These are phyloP conservation scores for Cecropterus lyciades DNA, from an alignment of 1,140 invertebrate genomes.

Conservation along the genomic window DNA sequence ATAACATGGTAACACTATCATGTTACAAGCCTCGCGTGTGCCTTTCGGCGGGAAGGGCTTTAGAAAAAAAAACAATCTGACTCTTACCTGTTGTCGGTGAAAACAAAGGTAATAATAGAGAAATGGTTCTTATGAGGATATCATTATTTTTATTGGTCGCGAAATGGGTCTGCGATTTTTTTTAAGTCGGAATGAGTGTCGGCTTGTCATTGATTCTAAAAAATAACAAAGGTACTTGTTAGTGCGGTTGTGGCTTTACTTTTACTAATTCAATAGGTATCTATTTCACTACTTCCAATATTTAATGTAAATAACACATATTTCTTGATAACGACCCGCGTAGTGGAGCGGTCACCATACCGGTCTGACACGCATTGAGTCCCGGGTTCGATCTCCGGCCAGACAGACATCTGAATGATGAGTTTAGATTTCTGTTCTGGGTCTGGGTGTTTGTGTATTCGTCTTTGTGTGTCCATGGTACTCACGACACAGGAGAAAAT, in stretches of 20 bases:
- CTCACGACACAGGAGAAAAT: no score
- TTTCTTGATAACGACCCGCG: no score
- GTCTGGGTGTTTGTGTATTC: no score
- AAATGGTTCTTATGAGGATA: conserved; percentile 49
- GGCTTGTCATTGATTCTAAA: conserved; percentile 4
- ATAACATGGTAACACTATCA: conserved; percentile 8
- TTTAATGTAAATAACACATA: no score
- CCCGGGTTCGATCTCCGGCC: no score
- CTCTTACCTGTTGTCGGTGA: conserved; percentile 63
- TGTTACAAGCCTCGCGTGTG: conserved; percentile 45
- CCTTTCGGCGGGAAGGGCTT: conserved; percentile 58
- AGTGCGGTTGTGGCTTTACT: background rate
- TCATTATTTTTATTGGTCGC: conserved; percentile 53
- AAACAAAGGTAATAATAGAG: conserved; percentile 57
- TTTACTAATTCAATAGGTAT: no score
- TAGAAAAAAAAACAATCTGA: conserved; percentile 54
- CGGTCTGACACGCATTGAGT: no score
- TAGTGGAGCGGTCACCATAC: no score
- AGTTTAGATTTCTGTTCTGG: no score
- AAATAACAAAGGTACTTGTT: background rate
- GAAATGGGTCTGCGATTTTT: conserved; percentile 31
- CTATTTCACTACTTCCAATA: no score
- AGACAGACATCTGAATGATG: no score
- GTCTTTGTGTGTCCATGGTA: no score
- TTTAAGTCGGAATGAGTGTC: conserved; percentile 9